Evolutionary conservation across 2,888 invertebrate genomes (phyloP).

Genomic region (Minunthozetes semirufus): DNA sequence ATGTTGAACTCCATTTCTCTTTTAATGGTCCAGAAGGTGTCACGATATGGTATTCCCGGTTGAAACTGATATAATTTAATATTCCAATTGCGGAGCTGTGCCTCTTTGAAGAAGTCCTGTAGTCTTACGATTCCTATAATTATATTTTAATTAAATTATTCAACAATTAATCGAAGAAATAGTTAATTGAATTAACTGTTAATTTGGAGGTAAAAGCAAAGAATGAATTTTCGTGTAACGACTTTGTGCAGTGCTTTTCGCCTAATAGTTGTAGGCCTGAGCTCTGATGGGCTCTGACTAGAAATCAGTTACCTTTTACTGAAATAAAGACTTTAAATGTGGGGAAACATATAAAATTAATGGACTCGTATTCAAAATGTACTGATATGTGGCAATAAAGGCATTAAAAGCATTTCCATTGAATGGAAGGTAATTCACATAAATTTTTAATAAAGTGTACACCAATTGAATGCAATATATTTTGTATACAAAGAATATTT

Average conservation of each 20-base stretch:
- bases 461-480: background rate
- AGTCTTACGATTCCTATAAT: slow-evolving; percentile 42
- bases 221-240: no score
- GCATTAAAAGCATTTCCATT: background rate
- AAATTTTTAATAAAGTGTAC: slow-evolving; percentile 24
- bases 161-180: background rate
- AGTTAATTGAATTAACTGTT: no score
- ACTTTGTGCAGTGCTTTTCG: no score
- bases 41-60: slow-evolving; percentile 40
- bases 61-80: slow-evolving; percentile 43
- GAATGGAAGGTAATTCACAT: background rate
- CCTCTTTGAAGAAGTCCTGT: slow-evolving; percentile 44
- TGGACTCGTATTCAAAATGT: background rate
- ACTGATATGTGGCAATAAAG: background rate
- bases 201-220: no score
- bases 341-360: slow-evolving; percentile 11
- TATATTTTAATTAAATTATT: background rate
- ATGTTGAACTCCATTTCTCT: slow-evolving; percentile 42
- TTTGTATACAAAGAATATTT: background rate
- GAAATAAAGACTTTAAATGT: background rate
- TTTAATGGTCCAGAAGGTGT: slow-evolving; percentile 39
- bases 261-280: no score
- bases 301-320: background rate
- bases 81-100: slow-evolving; percentile 43
- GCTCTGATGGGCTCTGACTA: background rate